These are phyloP conservation scores for Neodon shergylaensis DNA, from an alignment of 2,113 vertebrate species.

Conservation along the genomic window DNA sequence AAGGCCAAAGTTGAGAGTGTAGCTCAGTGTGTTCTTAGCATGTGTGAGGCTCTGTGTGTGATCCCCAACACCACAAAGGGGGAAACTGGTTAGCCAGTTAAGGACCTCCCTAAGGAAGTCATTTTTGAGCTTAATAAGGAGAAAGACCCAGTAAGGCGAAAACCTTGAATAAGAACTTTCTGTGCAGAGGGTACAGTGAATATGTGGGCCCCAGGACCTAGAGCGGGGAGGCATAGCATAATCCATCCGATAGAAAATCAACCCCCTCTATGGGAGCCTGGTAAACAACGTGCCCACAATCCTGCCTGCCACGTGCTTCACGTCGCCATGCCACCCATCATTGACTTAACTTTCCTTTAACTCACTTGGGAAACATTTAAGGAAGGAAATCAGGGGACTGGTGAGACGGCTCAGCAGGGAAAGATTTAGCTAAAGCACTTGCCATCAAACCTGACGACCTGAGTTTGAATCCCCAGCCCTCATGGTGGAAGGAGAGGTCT, in stretches of 20 bases:
- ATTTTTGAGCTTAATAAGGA: slow-evolving; percentile 44
- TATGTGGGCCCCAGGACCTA: background rate
- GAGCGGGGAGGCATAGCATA: background rate
- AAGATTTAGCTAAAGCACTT: background rate
- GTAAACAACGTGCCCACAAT: background rate
- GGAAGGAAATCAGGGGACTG: background rate
- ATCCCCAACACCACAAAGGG: background rate
- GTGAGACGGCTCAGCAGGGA: background rate
- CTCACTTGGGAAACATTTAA: background rate
- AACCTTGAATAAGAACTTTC: background rate
- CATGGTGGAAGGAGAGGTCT: background rate
- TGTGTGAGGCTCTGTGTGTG: background rate
- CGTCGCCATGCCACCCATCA: background rate
- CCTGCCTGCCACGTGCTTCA: background rate
- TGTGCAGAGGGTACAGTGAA: background rate
- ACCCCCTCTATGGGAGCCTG: background rate
- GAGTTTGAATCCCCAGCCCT: background rate
- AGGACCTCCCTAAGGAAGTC: background rate
- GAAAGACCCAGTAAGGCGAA: slow-evolving; percentile 14
- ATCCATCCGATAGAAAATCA: background rate
- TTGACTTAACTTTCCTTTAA: slow-evolving; percentile 24
- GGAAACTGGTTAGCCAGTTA: too few species aligned
- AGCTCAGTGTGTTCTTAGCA: background rate
- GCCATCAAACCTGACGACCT: background rate
- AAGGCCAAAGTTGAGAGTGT: background rate